Conservation (phyloP, 2,797 vertebrate species). For the Vireo griseus region DNA sequence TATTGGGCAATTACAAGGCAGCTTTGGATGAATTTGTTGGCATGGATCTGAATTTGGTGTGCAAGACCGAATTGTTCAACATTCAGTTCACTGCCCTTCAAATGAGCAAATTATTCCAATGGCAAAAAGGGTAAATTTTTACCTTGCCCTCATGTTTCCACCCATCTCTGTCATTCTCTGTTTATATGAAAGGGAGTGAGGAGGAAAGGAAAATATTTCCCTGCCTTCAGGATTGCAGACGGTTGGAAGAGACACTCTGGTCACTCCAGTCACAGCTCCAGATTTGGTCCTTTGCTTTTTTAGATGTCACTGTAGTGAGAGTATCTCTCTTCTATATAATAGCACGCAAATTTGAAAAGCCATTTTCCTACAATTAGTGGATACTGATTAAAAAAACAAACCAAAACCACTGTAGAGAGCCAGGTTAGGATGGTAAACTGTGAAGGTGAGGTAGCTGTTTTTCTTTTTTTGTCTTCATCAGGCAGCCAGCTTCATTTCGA, state of each 20-base stretch:
- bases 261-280: background rate
- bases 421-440: background rate
- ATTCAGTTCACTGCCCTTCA: background rate
- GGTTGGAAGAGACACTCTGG: background rate
- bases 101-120: background rate
- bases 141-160: background rate
- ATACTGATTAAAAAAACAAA: background rate
- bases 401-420: background rate
- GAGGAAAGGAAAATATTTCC: background rate
- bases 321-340: accelerated
- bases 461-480: background rate
- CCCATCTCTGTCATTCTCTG: background rate
- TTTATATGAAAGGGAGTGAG: background rate
- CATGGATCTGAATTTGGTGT: background rate
- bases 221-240: background rate
- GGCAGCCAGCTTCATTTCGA: background rate
- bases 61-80: background rate
- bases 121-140: background rate
- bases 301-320: background rate
- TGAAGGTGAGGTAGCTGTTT: background rate
- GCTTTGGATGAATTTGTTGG: background rate
- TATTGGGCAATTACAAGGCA: background rate
- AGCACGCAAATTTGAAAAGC: background rate
- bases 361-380: background rate
- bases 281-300: background rate